Base-by-base conservation (phyloP, 64 coral and sea anemone species). In the Montipora capricornis region DNA sequence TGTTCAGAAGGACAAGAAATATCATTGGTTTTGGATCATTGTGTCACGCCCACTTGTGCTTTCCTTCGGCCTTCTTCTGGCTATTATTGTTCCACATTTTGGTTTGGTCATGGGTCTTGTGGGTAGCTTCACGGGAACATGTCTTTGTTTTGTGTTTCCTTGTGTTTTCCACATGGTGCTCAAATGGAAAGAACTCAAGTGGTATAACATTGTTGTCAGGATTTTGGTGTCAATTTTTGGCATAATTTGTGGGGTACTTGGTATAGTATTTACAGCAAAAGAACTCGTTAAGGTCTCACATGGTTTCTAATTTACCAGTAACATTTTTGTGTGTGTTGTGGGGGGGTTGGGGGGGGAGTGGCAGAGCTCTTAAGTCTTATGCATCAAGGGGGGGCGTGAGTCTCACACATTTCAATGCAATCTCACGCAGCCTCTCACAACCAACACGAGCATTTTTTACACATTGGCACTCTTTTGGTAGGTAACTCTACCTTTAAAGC, bases 51-150 rank as follows among this genome's bases (percentile, higher is more conserved):
- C 89, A 19, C 81, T 97, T 6, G 74, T 97, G 20, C 55, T 97
- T 49, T 88, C 95, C 57, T 64, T 97, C 14, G 95, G 90, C 3
- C 89, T 97, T 24, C 80, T 97, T 67, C 51, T 97, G 13, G 95
- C 91, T 37, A 68, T 97, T 45, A 74, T 97, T 55, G 92, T 97
- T 6, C 95, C 95, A 0, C 95, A 97, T 79, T 97, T 97, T 94
- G 95, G 90, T 57, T 73, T 97, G 26, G 75, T 97, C 8, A 94
- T 97, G 95, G 92, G 95, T 59, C 73, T 97, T 6, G 89, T 97
- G n/a, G 95, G 95, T 10, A 97, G 95, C 49, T 97, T 97, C 62
- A 97, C 95, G 26, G 95, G 95, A 14, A 97, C 82, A 15, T 97
- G 95, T 48, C 81, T 97, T 13, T 97, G 88, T 50, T 97, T 97